Evolutionary conservation across 1,140 invertebrate genomes (phyloP), one percentile per base, ranked within the genome.

Genomic region (Ceratosolen fusciceps): DNA sequence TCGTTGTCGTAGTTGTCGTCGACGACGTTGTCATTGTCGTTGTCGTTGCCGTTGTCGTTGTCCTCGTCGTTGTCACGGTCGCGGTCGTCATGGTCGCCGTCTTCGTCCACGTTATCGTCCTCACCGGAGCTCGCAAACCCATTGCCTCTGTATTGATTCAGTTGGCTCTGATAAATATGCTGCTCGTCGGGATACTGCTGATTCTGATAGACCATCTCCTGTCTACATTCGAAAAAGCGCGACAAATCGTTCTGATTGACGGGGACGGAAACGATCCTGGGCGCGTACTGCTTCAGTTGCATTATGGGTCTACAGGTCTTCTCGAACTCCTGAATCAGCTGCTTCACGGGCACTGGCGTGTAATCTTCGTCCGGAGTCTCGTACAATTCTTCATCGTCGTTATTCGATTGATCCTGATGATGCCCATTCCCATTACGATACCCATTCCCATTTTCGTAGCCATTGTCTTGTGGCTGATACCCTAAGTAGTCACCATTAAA

Each of bases 291-390:
- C 82, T 92, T 92, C 67, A 92, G 92, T 52, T 91, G 90, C 83
- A 93, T 87, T 7, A 90, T 80, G 3, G 92, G 92, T 85, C 92
- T 86, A 14, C 90, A 90, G 0, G 90, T 92, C 83, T 93, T 91
- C 82, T 93, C 93, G 81, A 94, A 94, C 74, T 91, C 92, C 73
- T 91, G 89, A 65, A 94, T 94, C 24, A 94, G 81, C 31, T 92
- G 91, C 82, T 92, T 93, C 0, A 94, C 93, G 10, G 93, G 93
- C 7, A 93, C 85, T 74, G 92, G 91, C 10, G 91, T 91, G 80
- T 93, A 93, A 16, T 91, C 89, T 60, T 86, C 88, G 16, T 90
- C 84, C 4, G 86, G 85, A 24, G 54, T 77, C 0, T 70, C 77
- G 12, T 88, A 86, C 31, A 74, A 10, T 43, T 75, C 73, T 1